phyloP scores from a whole-genome alignment of 2,797 vertebrate genomes.

The Orestias chungarensis region DNA sequence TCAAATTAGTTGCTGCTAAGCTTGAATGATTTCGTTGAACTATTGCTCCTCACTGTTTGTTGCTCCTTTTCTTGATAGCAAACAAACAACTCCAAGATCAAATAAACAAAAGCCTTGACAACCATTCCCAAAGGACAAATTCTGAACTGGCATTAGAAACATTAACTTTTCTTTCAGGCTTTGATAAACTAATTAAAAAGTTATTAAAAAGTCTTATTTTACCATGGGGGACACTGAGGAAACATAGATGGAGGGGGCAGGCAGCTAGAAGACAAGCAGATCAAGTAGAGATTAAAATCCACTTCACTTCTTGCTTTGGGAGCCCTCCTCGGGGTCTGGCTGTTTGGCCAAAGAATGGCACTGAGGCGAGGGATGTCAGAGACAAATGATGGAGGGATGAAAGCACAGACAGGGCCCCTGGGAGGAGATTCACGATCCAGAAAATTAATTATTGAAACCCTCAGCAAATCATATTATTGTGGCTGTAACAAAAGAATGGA shows the following conservation, averaged over 20 bases:
- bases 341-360: slow-evolving; percentile 58
- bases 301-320: slow-evolving; percentile 34
- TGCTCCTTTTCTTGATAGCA: slow-evolving; percentile 45
- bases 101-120: slow-evolving; percentile 60
- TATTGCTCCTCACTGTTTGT: slow-evolving; percentile 39
- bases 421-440: slow-evolving; percentile 63
- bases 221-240: slow-evolving; percentile 40
- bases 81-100: slow-evolving; percentile 57
- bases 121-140: slow-evolving; percentile 53
- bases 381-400: slow-evolving; percentile 64
- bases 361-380: slow-evolving; percentile 50
- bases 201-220: slow-evolving; percentile 57
- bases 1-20: slow-evolving; percentile 64
- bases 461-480: slow-evolving; percentile 65
- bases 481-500: slow-evolving; percentile 59
- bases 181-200: slow-evolving; percentile 72
- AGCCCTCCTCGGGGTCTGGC: slow-evolving; percentile 45
- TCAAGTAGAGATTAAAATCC: slow-evolving; percentile 55
- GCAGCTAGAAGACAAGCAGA: slow-evolving; percentile 46
- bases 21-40: slow-evolving; percentile 35
- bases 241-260: slow-evolving; percentile 25
- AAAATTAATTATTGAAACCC: slow-evolving; percentile 78
- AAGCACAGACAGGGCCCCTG: slow-evolving; percentile 54
- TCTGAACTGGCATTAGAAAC: slow-evolving; percentile 60
- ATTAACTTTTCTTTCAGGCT: slow-evolving; percentile 61